Evolutionary conservation across 1,140 invertebrate species (phyloP), one percentile per base, ranked within the genome.

Genomic region (Conopomorpha cramerella): DNA sequence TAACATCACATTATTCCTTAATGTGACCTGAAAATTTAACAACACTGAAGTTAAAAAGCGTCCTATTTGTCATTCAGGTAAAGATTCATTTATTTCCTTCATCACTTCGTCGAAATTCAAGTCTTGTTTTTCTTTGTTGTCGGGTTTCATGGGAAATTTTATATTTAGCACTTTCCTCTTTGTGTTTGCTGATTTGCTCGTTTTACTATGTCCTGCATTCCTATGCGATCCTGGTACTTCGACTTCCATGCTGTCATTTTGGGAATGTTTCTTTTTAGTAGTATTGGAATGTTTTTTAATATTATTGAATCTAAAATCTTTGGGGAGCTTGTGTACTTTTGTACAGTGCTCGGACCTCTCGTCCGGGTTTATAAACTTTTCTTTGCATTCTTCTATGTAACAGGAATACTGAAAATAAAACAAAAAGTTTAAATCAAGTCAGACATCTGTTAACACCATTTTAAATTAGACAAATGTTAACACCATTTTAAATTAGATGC

Each of bases 291-390:
- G 43, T 36, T 51, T 38, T 25, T 16, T 4, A 23, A 23, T 10
- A 4, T 10, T 23, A 23, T 71, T 81, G 38, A 82, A 87, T 34
- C 84, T 66, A 57, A 85, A 89, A 43, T 86, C 81, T 46, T 80
- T 80, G 0, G 86, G 84, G 52, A 85, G 82, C 57, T 83, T 84
- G 51, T 89, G 87, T 8, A 73, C 41, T 30, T 55, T 60, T 3
- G 84, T 78, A 31, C 86, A 87, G 45, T 89, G 87, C 0, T 80
- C 52, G 32, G 71, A 68, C 37, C 87, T 79, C 34, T 84, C 81
- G 10, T 70, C 45, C 0, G 77, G 39, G 40, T 63, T 80, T 1
- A 50, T 49, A 36, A 86, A 86, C 51, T 84, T 84, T 8, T 70
- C 39, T 36, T 72, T 45, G 44, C 87, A 89, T 41, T 83, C 81